These are phyloP conservation scores for Diaperis boleti DNA, from an alignment of 2,888 invertebrate genomes.

Conservation along the genomic window DNA sequence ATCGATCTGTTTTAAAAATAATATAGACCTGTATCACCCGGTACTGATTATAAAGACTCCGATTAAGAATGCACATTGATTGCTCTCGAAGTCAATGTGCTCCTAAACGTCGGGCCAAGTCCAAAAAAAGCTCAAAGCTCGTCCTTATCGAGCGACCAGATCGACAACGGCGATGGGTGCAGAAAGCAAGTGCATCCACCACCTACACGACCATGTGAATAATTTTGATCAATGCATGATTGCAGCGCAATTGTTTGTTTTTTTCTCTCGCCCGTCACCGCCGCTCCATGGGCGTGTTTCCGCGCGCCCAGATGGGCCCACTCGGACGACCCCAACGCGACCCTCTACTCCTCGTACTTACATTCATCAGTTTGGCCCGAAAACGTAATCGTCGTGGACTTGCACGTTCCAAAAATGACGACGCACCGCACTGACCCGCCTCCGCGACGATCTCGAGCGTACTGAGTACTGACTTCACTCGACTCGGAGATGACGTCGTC, in stretches of 20 bases:
- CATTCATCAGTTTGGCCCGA: slow-evolving; percentile 56
- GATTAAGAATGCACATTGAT: no score
- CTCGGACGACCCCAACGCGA: not conserved
- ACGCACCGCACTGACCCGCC: slow-evolving; percentile 41
- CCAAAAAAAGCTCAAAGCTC: not conserved
- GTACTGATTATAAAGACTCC: no score
- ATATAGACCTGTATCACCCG: no score
- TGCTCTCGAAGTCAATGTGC: not conserved
- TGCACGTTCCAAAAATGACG: slow-evolving; percentile 46
- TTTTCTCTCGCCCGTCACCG: slow-evolving; percentile 1
- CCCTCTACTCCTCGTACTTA: slow-evolving; percentile 49
- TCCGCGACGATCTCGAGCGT: slow-evolving; percentile 1
- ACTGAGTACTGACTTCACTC: no score
- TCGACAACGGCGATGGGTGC: not conserved
- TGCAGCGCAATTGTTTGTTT: slow-evolving; percentile 26
- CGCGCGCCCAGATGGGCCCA: not conserved
- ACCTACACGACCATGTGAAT: slow-evolving; percentile 30
- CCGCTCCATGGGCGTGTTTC: slow-evolving; percentile 14
- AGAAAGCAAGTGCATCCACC: slow-evolving; percentile 19
- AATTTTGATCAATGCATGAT: slow-evolving; percentile 26
- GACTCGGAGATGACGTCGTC: slow-evolving; percentile 44
- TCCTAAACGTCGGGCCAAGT: not conserved
- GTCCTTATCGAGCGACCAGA: not conserved
- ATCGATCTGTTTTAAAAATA: no score
- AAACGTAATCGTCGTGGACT: slow-evolving; percentile 48